Conservation (phyloP, 92 coral and sea anemone genomes). For the Palythoa grandiflora region DNA sequence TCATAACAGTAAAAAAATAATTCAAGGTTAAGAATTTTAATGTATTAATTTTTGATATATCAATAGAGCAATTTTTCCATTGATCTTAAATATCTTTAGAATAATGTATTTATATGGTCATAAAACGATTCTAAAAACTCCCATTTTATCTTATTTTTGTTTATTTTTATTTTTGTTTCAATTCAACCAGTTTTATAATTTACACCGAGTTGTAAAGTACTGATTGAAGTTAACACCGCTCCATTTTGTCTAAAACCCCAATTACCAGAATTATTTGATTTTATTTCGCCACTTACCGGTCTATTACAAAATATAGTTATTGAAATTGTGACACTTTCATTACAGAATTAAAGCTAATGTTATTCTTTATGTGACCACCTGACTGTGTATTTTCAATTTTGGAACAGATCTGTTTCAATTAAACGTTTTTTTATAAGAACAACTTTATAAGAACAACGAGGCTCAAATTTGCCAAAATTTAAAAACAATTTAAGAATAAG, state of each 20-base stretch:
- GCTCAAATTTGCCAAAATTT: too few relatives aligned
- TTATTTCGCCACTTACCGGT: constrained; percentile 1
- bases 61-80: not conserved
- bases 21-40: too few relatives aligned
- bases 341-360: constrained; percentile 25
- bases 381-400: constrained; percentile 14
- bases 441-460: too few relatives aligned
- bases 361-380: constrained; percentile 38
- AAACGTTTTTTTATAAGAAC: too few relatives aligned
- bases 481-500: too few relatives aligned
- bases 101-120: not conserved
- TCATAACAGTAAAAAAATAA: too few relatives aligned
- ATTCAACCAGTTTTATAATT: not conserved
- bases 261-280: not conserved
- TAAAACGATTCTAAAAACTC: not conserved
- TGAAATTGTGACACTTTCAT: constrained; percentile 40
- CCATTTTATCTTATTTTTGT: not conserved
- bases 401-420: not conserved
- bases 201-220: too few relatives aligned
- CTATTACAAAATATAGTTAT: constrained; percentile 44
- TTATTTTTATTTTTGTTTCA: too few relatives aligned
- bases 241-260: too few relatives aligned
- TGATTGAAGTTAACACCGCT: too few relatives aligned
- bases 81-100: constrained; percentile 22
- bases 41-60: too few relatives aligned